A percentile compares a stretch with the other conserved stretches of the same genome.
phyloP scores from a whole-genome alignment of 2,113 vertebrate species.

The Malurus elegans region DNA sequence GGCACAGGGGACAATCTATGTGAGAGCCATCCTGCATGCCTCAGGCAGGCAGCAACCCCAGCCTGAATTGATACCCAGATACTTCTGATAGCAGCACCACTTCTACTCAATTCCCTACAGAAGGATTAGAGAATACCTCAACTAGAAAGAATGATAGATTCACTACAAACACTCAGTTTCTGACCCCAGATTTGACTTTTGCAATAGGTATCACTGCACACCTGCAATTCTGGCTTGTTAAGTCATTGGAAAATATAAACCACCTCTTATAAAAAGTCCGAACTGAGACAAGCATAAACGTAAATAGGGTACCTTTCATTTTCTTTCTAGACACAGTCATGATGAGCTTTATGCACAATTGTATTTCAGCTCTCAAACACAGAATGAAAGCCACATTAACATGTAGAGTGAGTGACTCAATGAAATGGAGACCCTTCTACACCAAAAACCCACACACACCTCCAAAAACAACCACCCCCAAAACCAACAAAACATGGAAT shows the following conservation, averaged over 20 bases:
- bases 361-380: not conserved
- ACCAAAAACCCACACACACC: not conserved
- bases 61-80: not conserved
- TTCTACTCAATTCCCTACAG: not conserved
- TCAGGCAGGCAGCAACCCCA: not conserved
- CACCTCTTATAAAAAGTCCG: not conserved
- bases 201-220: not conserved
- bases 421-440: not conserved
- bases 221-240: rapidly evolving
- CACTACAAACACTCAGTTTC: not conserved
- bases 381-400: not conserved
- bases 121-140: not conserved
- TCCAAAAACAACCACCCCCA: not conserved
- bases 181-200: not conserved
- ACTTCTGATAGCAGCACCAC: not conserved
- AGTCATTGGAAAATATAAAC: not conserved
- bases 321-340: not conserved
- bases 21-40: not conserved
- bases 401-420: not conserved
- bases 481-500: not conserved
- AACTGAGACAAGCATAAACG: not conserved
- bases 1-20: not conserved
- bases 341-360: not conserved
- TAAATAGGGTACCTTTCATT: rapidly evolving
- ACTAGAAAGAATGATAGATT: not conserved